Evolutionary conservation across 2,113 vertebrate genomes (phyloP).

Genomic region (Hippoglossus stenolepis): DNA sequence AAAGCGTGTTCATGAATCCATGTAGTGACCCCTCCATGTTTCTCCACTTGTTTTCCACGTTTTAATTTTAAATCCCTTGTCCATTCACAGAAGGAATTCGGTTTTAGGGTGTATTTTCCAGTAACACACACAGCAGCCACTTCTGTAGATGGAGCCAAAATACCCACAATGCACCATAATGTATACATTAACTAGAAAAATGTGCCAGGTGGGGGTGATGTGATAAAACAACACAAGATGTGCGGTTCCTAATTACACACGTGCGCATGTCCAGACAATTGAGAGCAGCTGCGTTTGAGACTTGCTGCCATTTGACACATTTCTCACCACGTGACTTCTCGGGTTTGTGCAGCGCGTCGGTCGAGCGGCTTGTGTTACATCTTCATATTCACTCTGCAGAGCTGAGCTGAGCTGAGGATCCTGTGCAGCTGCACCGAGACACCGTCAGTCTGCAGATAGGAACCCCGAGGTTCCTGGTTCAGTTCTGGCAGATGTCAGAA

Average conservation of each 20-base stretch:
- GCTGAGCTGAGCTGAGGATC: background rate
- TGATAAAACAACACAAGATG: slow-evolving; percentile 41
- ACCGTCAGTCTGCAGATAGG: background rate
- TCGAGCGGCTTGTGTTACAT: background rate
- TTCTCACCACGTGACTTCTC: background rate
- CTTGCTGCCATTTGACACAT: background rate
- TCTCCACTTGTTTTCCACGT: too few relatives aligned
- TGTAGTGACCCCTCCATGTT: too few relatives aligned
- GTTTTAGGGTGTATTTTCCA: slow-evolving; percentile 22
- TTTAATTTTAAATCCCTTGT: background rate
- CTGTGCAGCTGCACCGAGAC: background rate
- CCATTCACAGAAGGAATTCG: background rate
- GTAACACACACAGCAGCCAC: slow-evolving; percentile 21
- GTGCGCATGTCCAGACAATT: slow-evolving; percentile 4
- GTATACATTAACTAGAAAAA: slow-evolving; percentile 46
- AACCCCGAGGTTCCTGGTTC: background rate
- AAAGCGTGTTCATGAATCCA: too few relatives aligned
- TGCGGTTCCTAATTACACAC: background rate
- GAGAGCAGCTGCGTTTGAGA: slow-evolving; percentile 18
- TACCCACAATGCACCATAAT: slow-evolving; percentile 37
- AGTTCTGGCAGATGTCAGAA: background rate
- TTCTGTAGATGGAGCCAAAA: slow-evolving; percentile 30
- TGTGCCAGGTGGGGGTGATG: slow-evolving; percentile 11
- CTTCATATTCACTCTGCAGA: background rate
- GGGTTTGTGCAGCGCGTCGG: too few relatives aligned